A percentile compares a stretch with the other conserved stretches of the same genome.
phyloP scores from a whole-genome alignment of 2,888 invertebrate species.

The Schizaphis graminum region DNA sequence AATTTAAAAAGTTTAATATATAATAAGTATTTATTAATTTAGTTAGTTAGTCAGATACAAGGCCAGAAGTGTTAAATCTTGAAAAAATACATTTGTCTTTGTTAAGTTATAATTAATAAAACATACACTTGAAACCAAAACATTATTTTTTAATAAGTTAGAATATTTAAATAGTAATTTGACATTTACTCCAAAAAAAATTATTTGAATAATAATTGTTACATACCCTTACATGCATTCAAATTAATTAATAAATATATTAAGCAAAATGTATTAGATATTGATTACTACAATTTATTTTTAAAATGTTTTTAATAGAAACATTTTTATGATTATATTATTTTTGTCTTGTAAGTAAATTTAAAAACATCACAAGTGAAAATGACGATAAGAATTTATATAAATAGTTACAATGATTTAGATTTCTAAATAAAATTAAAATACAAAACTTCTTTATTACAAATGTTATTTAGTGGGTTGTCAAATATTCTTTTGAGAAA shows the following conservation, averaged over 20 bases:
- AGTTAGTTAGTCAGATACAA: background rate
- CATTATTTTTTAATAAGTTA: background rate
- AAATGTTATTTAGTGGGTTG: background rate
- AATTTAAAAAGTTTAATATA: background rate
- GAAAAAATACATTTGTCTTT: background rate
- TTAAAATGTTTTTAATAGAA: background rate
- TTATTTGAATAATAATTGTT: background rate
- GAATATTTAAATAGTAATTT: background rate
- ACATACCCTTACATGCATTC: background rate
- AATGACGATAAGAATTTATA: background rate
- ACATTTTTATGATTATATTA: background rate
- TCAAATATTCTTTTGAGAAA: slow-evolving; percentile 9
- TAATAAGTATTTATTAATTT: background rate
- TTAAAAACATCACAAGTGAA: background rate
- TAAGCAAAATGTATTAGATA: background rate
- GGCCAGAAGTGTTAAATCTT: background rate
- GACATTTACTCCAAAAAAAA: background rate
- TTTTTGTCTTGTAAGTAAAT: background rate
- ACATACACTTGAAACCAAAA: background rate
- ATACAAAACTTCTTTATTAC: background rate
- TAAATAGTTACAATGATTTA: background rate
- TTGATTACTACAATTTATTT: background rate
- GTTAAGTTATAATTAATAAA: background rate
- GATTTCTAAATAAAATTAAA: background rate
- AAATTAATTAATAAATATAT: background rate